Base-by-base conservation (phyloP, 1,140 invertebrate genomes). In the Drosophila ogumai region DNA sequence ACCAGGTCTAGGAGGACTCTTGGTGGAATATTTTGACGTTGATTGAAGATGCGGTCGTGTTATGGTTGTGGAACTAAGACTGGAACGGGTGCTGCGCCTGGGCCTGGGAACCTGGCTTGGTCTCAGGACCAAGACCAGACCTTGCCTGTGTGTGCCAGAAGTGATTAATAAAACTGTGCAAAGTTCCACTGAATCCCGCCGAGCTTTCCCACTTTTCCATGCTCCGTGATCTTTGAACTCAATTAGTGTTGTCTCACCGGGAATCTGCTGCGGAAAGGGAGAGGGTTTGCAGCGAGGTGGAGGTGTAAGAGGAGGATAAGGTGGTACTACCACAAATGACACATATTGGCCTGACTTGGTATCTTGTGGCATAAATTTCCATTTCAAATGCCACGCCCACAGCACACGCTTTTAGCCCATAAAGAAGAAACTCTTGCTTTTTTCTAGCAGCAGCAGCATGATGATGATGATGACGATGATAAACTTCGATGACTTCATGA, bases 11-110 rank as follows among this genome's bases (percentile, higher is more conserved):
- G 36, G 54, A 41, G 22, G 34, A 40, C 17, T 31, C 60, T 28
- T 25, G 50, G 36, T 67, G 52, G 66, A 22, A 22, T 54, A 38
- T 54, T 54, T 54, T 88, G 85, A 90, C 85, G 79, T 85, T 90
- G 85, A 90, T 90, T 90, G 85, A 90, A 90, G 86, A 90, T 84
- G 80, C 73, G 80, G 75, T 81, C 85, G 85, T 75, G 82, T 86
- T 87, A 71, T 86, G 75, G 68, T 41, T 78, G 64, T 54, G 19
- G 52, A 54, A 54, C 34, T 25, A 22, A 36, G 50, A 9, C 32
- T 36, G 31, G 31, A 1, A 52, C 41, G 17, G 41, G 15, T 7
- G 17, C n/a, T 9, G n/a, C 25, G 25, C 25, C 10, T 44, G 13
- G 17, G 52, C 84, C 75, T 87, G 84, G 84, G 84, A 87, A 87